Evolutionary conservation across 1,140 invertebrate genomes (phyloP), one percentile per base, ranked within the genome.

Genomic region (Agrypnia vestita): DNA sequence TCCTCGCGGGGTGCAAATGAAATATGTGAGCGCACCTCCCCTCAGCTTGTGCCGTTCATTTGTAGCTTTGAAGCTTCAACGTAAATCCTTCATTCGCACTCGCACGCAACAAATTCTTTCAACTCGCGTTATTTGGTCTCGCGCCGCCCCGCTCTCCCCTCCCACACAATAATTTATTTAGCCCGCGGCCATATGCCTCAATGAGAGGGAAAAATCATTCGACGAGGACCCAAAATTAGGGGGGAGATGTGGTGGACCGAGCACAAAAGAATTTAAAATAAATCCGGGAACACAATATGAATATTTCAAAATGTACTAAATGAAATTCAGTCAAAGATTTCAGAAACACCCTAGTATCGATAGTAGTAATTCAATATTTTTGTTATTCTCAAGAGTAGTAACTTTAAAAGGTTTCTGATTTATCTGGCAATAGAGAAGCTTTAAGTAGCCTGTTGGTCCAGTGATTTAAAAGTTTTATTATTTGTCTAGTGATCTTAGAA

Each of bases 21-120:
- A 59, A 74, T 74, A 74, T 56, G 43, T 56, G 49, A 51, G 19
- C 53, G 12, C 9, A 51, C 13, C 69, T 17, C 25, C 51, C 71
- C 71, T 19, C 49, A 9, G 25, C 10, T 59, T 44, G 4, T 15
- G 35, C 35, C 53, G 51, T 55, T 46, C 53, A 74, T 74, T 74
- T 59, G 71, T 59, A 74, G 53, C 53, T 59, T 74, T 56, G 71
- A 74, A 74, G 51, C 71, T 74, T 69, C 15, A 56, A 19, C 67
- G 67, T 75, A 79, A 79, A 81, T 78, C 80, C 76, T 81, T 76
- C 72, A 81, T 74, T 67, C 79, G 69, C 75, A 80, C 79, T 80
- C 74, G 47, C 59, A 53, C 55, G 49, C 46, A 49, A 74, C 69
- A 59, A 78, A 78, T 79, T 76, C 80, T 78, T 71, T 75, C 43